Base-by-base conservation (phyloP, 1,140 invertebrate genomes). In the Aculops lycopersici region DNA sequence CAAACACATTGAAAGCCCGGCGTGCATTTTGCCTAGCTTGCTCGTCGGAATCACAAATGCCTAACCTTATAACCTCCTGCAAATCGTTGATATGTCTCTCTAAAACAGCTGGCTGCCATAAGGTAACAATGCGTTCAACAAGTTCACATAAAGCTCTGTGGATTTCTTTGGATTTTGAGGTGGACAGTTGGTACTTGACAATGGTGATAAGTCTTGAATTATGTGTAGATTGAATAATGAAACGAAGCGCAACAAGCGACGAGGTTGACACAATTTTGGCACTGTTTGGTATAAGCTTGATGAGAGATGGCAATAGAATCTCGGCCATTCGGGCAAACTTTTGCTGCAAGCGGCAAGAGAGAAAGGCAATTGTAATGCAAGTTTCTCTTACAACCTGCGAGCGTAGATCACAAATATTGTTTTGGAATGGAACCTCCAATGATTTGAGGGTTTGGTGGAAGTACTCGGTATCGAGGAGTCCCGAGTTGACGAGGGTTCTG, bases 181-280 rank as follows among this genome's bases (percentile, higher is more conserved):
- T 49, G 37, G 83, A 51, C 8, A 31, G 24, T 50, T 74, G 74
- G 19, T 66, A 61, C 2, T 70, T 70, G n/a, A 94, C 67, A 45
- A 83, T 72, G 37, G 80, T 79, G 43, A 94, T 68, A 21, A 90
- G 63, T 42, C 81, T 65, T 21, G 67, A 67, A 49, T 71, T 68
- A 53, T 84, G 78, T 17, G 77, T 79, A 58, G 81, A 67, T 56
- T 62, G 52, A 37, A 94, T 72, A 17, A 94, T 77, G 58, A 88
- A 92, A 14, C 72, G 66, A 19, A 92, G 67, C 35, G 75, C 70
- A 37, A 86, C 69, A 12, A 70, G 66, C 21, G 78, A 80, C 8
- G 83, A 75, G 8, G 80, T 75, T 5, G 84, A 74, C 59, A 94
- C 80, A 40, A 94, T 71, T 66, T 94, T 94, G 47, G 81, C 84